phyloP scores from a whole-genome alignment of 2,113 vertebrate species.

The Danio rerio region GRCz12tu NC_133189.1:31225501-31226000 shows the following conservation, averaged over 20 bases:
- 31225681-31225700: not conserved
- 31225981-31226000: conserved; percentile 6
- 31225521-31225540: not conserved
- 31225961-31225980: conserved; percentile 37
- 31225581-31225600: conserved; percentile 14
- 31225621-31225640: not conserved
- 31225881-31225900: conserved; percentile 30
- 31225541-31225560: not conserved
- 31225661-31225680: not conserved
- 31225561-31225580: not conserved
- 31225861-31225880: conserved; percentile 8
- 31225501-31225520: not conserved
- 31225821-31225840: conserved; percentile 37
- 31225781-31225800: conserved; percentile 7
- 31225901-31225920: conserved; percentile 22
- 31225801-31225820: conserved; percentile 27
- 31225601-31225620: not conserved
- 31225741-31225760: conserved; percentile 20
- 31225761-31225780: not conserved
- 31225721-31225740: not conserved
- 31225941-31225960: conserved; percentile 38
- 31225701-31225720: conserved; percentile 23
- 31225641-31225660: not conserved
- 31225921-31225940: conserved; percentile 8
- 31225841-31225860: conserved; percentile 15